Evolutionary conservation across 2,113 vertebrate genomes (phyloP), one percentile per base, ranked within the genome.

Genomic region (Sapajus apella): DNA sequence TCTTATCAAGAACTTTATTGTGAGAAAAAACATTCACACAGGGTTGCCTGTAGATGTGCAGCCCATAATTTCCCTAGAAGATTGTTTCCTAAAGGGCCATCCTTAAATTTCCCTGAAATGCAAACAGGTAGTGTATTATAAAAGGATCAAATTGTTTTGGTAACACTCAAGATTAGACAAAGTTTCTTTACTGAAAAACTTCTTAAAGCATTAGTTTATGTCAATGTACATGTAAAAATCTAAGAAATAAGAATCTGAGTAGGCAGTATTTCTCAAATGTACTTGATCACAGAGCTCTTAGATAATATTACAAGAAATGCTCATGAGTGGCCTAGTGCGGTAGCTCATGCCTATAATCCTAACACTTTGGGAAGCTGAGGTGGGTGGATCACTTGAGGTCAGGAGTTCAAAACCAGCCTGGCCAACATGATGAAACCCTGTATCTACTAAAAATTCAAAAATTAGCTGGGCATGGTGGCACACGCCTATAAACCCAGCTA

Each of bases 171-270:
- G 7, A 18, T 77, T 73, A 90, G 87, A 66, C 25, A 70, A 79
- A 86, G 55, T 94, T 94, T 77, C 11, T 95, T 93, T 79, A 61
- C n/a, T 75, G 47, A 90, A 94, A 8, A 21, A 75, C 87, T 86
- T 92, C 75, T 94, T 85, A 82, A 79, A 93, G 12, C 87, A 82
- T 66, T 86, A 93, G 40, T 91, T 35, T 64, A 56, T 82, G 32
- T 70, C 80, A 68, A 70, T 43, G 12, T 91, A 21, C 30, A n/a
- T 72, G 16, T 32, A 92, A 95, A 79, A 87, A 58, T n/a, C 56
- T 47, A 20, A 43, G 45, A 85, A 47, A 66, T 35, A 90, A 82
- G 55, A 37, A 37, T 75, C 25, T 96, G 68, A 68, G 16, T 64
- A 85, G 81, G 37, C 16, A 83, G 6, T n/a, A 70, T 35, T 94